Base-by-base conservation (phyloP, 1,140 invertebrate species). In the Drosophila sechellia region DNA sequence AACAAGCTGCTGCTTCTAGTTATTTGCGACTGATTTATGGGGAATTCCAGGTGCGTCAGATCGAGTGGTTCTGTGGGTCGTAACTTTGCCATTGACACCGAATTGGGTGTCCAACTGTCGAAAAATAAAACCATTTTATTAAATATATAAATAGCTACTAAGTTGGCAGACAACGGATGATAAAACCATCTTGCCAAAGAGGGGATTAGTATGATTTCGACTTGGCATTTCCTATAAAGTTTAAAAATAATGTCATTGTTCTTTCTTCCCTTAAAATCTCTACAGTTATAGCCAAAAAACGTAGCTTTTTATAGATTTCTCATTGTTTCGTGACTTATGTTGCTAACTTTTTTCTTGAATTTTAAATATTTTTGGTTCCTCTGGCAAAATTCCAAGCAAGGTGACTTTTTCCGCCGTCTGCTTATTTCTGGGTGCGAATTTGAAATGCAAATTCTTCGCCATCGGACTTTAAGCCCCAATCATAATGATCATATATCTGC, bases 41-140 rank as follows among this genome's bases (percentile, higher is more conserved):
- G 84, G 84, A 89, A 87, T 87, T 89, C 86, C 85, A 89, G 74
- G 84, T 87, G 84, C 84, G 84, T 87, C 84, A 87, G 73, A 53
- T 45, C 45, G 31, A 37, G 54, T 50, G 43, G 50, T 60, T 69
- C 61, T 63, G 50, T 68, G 52, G 34, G 34, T 49, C 48, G 20
- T 39, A 65, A 42, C 15, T 57, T 53, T 63, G 64, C 25, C 40
- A 20, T 39, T 48, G 61, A 52, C 49, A 69, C 69, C 69, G 35
- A 79, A 45, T 61, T 58, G 48, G 45, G 45, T 56, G 55, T 49
- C 50, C 50, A 65, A 56, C 68, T 80, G 79, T 69, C 64, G 35
- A 55, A 45, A 70, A 55, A 52, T 43, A 34, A 68, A 22, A 22
- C 40, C 40, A 55, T 61, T 70, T 59, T 54, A 77, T 61, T 46